Evolutionary conservation across 1,140 invertebrate genomes (phyloP).

Genomic region (Gyrodactylus bullatarudis): DNA sequence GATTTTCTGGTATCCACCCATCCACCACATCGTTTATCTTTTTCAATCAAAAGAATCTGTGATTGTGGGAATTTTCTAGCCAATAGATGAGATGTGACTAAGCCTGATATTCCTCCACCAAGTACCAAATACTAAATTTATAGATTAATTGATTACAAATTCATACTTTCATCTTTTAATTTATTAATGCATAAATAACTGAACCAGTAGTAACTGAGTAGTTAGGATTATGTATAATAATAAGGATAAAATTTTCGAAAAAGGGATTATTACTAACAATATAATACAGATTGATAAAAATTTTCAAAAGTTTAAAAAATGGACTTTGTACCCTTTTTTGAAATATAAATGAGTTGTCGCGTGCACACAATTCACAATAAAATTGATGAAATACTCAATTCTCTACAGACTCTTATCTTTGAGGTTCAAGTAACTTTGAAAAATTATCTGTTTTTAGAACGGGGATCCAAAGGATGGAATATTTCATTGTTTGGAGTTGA

Average conservation of each 20-base stretch:
- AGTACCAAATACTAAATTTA: background rate
- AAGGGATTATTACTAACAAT: no score
- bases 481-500: background rate
- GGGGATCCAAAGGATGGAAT: background rate
- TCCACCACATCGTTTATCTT: background rate
- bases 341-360: background rate
- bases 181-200: no score
- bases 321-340: no score
- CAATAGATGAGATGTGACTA: background rate
- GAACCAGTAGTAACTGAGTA: no score
- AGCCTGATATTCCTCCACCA: background rate
- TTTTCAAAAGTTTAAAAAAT: no score
- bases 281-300: no score
- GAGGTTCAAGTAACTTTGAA: background rate
- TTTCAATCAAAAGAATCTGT: background rate
- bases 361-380: background rate
- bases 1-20: background rate
- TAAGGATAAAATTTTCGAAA: no score
- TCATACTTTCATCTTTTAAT: background rate
- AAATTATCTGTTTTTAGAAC: background rate
- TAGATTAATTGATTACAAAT: background rate
- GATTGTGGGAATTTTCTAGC: background rate
- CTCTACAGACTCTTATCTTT: background rate
- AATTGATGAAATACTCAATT: background rate
- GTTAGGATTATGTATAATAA: no score